Evolutionary conservation across 2,888 invertebrate genomes (phyloP).

Genomic region (Suillia variegata): DNA sequence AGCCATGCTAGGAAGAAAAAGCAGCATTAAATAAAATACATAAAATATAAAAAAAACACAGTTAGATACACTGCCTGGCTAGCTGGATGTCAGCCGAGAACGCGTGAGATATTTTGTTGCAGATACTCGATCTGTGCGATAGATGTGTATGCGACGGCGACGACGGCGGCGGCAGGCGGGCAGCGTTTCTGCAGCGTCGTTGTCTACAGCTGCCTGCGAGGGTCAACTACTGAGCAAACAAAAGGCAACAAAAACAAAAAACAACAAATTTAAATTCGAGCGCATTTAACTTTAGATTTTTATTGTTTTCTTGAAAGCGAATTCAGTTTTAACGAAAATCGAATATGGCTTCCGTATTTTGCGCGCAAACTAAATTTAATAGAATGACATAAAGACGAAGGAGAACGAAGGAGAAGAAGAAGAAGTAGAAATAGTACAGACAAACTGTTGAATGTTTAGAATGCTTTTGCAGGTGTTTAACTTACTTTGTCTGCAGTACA

Average conservation of each 20-base stretch:
- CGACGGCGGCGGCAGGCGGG: not conserved
- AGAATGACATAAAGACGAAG: too few relatives aligned
- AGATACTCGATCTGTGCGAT: not conserved
- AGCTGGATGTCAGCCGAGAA: not conserved
- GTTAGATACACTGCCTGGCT: not conserved
- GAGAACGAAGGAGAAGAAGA: too few relatives aligned
- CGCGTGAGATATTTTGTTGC: conserved; percentile 3
- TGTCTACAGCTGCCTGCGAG: not conserved
- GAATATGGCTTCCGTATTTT: too few relatives aligned
- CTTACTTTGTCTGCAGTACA: too few relatives aligned
- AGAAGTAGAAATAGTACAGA: too few relatives aligned
- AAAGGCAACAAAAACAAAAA: too few relatives aligned
- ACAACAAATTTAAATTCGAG: too few relatives aligned
- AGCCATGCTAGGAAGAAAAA: too few relatives aligned
- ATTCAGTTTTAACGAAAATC: not conserved
- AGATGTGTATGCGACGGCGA: not conserved
- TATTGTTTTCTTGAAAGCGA: not conserved
- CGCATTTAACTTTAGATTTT: not conserved
- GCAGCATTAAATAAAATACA: not conserved
- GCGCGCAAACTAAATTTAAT: too few relatives aligned
- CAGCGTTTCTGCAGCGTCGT: not conserved
- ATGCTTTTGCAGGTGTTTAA: too few relatives aligned
- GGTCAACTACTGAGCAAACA: not conserved
- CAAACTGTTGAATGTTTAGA: too few relatives aligned
- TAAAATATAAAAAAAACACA: not conserved